A percentile compares a stretch with the other conserved stretches of the same genome.
Conservation (phyloP, 30 jellyfish, hydroid and myxozoan species). For the Mastigias papua region DNA sequence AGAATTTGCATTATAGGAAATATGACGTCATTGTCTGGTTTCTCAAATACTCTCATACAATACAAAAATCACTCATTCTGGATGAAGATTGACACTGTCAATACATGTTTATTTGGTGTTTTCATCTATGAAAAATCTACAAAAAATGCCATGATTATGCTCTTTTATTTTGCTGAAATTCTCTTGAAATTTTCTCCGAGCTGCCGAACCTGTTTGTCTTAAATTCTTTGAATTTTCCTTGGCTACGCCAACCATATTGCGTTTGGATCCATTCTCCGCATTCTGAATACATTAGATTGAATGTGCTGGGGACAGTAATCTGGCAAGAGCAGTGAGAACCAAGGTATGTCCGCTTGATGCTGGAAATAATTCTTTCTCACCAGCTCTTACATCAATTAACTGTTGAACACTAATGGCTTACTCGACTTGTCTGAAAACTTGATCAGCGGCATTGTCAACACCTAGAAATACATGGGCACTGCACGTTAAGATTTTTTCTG, state of each 20-base stretch:
- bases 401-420: background rate
- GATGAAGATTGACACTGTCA: background rate
- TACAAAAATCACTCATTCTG: background rate
- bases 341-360: too few species aligned
- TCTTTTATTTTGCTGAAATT: background rate
- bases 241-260: too few species aligned
- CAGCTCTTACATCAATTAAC: background rate
- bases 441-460: background rate
- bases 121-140: background rate
- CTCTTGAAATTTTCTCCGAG: background rate
- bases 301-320: too few species aligned
- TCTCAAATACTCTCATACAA: too few species aligned
- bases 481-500: background rate
- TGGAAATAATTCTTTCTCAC: background rate
- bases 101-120: background rate
- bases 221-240: background rate
- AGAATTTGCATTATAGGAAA: too few species aligned
- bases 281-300: too few species aligned
- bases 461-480: background rate
- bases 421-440: background rate
- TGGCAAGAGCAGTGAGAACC: too few species aligned
- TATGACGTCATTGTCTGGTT: too few species aligned
- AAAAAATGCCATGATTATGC: background rate
- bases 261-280: too few species aligned
- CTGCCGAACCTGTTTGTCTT: background rate